Percentiles rank a stretch among this genome's conserved stretches.
These are phyloP conservation scores for Perca schrenkii DNA, from an alignment of 2,113 vertebrate genomes.

Conservation along the genomic window DNA sequence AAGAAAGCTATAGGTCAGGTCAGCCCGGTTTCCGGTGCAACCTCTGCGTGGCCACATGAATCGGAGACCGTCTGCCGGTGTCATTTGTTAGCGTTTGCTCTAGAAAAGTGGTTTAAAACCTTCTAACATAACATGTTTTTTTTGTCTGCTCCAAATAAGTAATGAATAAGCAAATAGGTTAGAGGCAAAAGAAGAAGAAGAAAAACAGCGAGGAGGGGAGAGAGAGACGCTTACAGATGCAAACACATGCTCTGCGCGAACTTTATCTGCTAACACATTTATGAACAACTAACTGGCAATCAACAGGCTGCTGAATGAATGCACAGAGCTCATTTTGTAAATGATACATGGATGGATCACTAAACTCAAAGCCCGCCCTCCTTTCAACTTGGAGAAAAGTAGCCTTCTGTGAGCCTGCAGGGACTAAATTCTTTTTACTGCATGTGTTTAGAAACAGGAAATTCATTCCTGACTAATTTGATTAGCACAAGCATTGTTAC, in stretches of 20 bases:
- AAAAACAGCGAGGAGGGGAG: no score
- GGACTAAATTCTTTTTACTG: conserved; percentile 44
- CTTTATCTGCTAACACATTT: conserved; percentile 31
- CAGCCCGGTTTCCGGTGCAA: conserved; percentile 47
- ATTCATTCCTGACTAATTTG: conserved; percentile 81
- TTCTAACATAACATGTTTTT: conserved; percentile 41
- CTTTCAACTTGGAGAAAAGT: conserved; percentile 30
- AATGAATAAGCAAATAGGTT: conserved; percentile 34
- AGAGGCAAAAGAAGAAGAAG: background rate
- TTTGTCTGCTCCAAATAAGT: conserved; percentile 33
- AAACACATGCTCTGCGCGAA: background rate
- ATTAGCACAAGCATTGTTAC: conserved; percentile 80
- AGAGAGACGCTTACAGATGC: background rate
- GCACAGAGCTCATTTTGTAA: conserved; percentile 53
- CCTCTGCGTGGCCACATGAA: conserved; percentile 32
- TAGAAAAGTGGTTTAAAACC: conserved; percentile 37
- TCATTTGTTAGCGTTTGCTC: conserved; percentile 57
- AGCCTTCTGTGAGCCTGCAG: conserved; percentile 39
- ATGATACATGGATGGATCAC: conserved; percentile 43
- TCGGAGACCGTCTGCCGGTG: conserved; percentile 28
- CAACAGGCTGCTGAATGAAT: conserved; percentile 25
- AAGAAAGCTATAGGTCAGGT: conserved; percentile 45
- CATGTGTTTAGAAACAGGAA: conserved; percentile 79
- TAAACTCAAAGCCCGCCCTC: conserved; percentile 35
- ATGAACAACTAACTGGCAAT: conserved; percentile 42